These are phyloP conservation scores for Amaurobius ferox DNA, from an alignment of 2,888 invertebrate species.

Conservation along the genomic window DNA sequence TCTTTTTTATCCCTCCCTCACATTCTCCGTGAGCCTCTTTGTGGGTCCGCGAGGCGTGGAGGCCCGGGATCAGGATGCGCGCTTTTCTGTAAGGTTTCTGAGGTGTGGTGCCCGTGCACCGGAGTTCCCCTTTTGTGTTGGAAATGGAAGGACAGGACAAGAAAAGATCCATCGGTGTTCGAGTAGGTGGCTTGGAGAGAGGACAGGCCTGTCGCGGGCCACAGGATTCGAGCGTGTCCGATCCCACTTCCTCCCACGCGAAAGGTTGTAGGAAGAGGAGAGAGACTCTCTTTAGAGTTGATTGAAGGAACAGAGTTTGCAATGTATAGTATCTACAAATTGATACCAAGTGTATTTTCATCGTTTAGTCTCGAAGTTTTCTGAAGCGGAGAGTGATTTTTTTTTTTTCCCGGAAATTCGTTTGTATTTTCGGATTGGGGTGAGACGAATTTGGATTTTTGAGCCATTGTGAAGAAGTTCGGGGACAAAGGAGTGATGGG, in stretches of 20 bases:
- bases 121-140: constrained; percentile 3
- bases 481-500: too few relatives aligned
- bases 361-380: too few relatives aligned
- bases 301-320: too few relatives aligned
- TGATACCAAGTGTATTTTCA: too few relatives aligned
- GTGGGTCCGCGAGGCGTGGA: constrained; percentile 6
- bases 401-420: too few relatives aligned
- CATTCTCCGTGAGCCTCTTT: neutral
- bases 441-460: too few relatives aligned
- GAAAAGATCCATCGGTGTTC: neutral
- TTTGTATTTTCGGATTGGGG: too few relatives aligned
- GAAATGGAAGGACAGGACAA: neutral
- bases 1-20: neutral
- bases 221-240: constrained; percentile 9
- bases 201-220: neutral
- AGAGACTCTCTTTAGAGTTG: too few relatives aligned
- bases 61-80: neutral
- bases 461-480: too few relatives aligned
- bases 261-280: neutral
- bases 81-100: too few relatives aligned
- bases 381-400: too few relatives aligned
- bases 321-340: too few relatives aligned
- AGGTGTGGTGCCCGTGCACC: constrained; percentile 4
- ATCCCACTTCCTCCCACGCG: neutral
- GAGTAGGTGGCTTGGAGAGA: neutral